These are phyloP conservation scores for Halcyon senegalensis DNA, from an alignment of 2,113 vertebrate genomes.

Conservation along the genomic window DNA sequence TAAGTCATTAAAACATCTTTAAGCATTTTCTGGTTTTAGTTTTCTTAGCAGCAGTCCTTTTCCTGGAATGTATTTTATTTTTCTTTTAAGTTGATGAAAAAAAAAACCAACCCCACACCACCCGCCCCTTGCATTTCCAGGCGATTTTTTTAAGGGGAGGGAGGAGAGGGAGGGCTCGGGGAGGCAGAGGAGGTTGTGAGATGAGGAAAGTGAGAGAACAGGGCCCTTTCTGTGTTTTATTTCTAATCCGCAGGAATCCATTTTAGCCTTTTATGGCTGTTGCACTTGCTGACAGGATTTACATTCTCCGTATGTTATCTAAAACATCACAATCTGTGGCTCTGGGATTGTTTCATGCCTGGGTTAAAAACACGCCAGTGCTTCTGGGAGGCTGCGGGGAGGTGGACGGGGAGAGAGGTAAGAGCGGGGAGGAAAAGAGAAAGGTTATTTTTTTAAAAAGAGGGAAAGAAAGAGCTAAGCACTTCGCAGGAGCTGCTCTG, in stretches of 20 bases:
- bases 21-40: slow-evolving; percentile 85
- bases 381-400: slow-evolving; percentile 60
- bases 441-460: background rate
- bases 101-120: background rate
- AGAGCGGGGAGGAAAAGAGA: background rate
- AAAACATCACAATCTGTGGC: slow-evolving; percentile 59
- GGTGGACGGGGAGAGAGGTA: background rate
- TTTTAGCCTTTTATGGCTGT: slow-evolving; percentile 78
- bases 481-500: slow-evolving; percentile 21
- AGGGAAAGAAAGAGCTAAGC: background rate
- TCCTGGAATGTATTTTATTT: slow-evolving; percentile 86
- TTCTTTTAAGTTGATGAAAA: slow-evolving; percentile 81
- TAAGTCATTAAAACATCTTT: slow-evolving; percentile 88
- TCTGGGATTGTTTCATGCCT: slow-evolving; percentile 56
- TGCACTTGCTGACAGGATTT: slow-evolving; percentile 79
- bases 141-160: slow-evolving; percentile 59
- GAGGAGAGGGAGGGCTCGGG: slow-evolving; percentile 14
- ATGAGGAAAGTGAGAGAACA: slow-evolving; percentile 73
- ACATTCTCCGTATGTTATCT: slow-evolving; percentile 74
- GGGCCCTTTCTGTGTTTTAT: slow-evolving; percentile 78
- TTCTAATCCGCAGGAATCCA: slow-evolving; percentile 78
- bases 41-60: slow-evolving; percentile 80
- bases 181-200: slow-evolving; percentile 51
- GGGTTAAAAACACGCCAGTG: slow-evolving; percentile 63
- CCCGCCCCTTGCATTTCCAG: slow-evolving; percentile 67